Conservation (phyloP, 2,797 vertebrate species). For the Galaxias olidus region DNA sequence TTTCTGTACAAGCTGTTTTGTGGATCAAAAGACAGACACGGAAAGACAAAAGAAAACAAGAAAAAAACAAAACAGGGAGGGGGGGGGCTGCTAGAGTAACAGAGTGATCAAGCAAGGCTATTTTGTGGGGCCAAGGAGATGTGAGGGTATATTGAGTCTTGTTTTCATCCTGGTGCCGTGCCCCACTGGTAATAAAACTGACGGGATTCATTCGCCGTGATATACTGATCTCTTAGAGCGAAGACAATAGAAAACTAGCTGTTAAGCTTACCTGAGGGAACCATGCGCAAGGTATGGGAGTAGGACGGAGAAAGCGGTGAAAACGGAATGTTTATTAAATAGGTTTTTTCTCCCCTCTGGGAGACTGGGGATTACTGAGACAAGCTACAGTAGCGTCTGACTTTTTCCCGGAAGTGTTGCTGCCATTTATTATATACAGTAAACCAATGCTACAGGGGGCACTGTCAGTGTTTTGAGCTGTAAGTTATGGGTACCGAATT, state of each 20-base stretch:
- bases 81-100: constrained; percentile 65
- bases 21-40: constrained; percentile 56
- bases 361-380: constrained; percentile 62
- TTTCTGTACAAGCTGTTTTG: constrained; percentile 62
- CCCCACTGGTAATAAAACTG: constrained; percentile 84
- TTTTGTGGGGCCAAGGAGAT: constrained; percentile 77
- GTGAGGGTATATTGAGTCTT: constrained; percentile 77
- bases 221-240: constrained; percentile 83
- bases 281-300: constrained; percentile 40
- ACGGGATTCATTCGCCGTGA: constrained; percentile 83
- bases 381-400: constrained; percentile 51
- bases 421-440: constrained; percentile 27
- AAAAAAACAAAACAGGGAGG: constrained; percentile 17
- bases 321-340: constrained; percentile 80
- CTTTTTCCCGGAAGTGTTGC: constrained; percentile 48
- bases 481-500: too few species aligned
- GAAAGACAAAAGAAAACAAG: constrained; percentile 48
- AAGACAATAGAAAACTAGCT: constrained; percentile 84
- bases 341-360: constrained; percentile 62
- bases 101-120: constrained; percentile 79
- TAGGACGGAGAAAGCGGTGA: constrained; percentile 40
- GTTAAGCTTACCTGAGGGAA: constrained; percentile 84
- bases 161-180: constrained; percentile 79
- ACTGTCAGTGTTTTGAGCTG: too few species aligned
- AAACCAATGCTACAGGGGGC: too few species aligned